These are phyloP conservation scores for Drosophila subquinaria DNA, from an alignment of 2,888 invertebrate species.

Conservation along the genomic window DNA sequence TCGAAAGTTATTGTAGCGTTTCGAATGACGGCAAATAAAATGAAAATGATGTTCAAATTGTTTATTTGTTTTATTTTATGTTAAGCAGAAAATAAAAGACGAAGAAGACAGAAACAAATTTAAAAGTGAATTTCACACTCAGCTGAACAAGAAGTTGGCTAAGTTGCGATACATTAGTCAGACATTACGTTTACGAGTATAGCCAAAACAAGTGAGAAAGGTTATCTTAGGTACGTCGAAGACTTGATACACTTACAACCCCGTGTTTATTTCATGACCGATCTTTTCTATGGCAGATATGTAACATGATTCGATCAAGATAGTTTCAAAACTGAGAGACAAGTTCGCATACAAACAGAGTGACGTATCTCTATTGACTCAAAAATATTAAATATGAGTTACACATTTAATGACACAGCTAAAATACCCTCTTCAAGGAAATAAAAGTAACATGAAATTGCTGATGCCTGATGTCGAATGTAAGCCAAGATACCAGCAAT, in stretches of 20 bases:
- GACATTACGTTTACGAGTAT: constrained; percentile 25
- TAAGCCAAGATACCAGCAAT: constrained; percentile 46
- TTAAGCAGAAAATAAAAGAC: constrained; percentile 10
- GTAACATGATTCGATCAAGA: not conserved
- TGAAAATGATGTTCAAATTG: constrained; percentile 50
- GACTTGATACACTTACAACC: not conserved
- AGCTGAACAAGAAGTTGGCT: constrained; percentile 62
- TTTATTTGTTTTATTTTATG: constrained; percentile 38
- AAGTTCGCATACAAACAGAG: too few species aligned
- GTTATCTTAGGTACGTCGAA: not conserved
- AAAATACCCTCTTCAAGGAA: not conserved
- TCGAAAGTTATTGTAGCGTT: constrained; percentile 59
- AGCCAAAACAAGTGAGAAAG: constrained; percentile 1
- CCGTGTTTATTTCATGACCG: not conserved
- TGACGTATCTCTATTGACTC: too few species aligned
- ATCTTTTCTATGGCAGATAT: not conserved
- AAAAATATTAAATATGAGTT: not conserved
- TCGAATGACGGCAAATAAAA: constrained; percentile 57
- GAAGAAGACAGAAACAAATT: constrained; percentile 36
- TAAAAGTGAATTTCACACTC: constrained; percentile 68
- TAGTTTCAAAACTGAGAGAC: too few species aligned
- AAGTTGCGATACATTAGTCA: constrained; percentile 55
- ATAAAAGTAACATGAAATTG: constrained; percentile 14
- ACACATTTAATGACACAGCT: not conserved
- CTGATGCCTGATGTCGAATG: constrained; percentile 16